Conservation (phyloP, 2,797 vertebrate genomes). For the Sternotherus odoratus region DNA sequence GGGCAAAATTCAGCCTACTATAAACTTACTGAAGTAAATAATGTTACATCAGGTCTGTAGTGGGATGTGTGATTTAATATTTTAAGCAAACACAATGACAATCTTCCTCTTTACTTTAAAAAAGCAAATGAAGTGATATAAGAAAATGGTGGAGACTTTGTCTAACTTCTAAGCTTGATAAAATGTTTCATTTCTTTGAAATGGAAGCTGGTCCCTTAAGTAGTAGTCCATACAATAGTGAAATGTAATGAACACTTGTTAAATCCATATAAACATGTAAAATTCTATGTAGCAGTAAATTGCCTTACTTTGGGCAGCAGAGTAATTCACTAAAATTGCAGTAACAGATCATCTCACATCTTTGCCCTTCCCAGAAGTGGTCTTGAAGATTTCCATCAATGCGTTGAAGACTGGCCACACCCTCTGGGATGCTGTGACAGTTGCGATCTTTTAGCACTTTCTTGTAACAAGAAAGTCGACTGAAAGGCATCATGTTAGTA, state of each 20-base stretch:
- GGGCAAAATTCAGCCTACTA: neutral
- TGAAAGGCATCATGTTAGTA: slow-evolving; percentile 54
- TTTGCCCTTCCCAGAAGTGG: slow-evolving; percentile 84
- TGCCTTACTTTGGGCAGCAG: slow-evolving; percentile 87
- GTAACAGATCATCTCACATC: slow-evolving; percentile 85
- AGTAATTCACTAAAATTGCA: slow-evolving; percentile 84
- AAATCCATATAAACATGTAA: neutral
- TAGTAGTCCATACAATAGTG: neutral
- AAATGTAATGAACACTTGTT: neutral
- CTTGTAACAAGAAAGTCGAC: slow-evolving; percentile 80
- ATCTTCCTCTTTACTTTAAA: neutral
- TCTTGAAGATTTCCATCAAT: slow-evolving; percentile 66
- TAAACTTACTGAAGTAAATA: neutral
- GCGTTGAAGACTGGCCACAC: slow-evolving; percentile 66
- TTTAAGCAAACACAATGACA: neutral
- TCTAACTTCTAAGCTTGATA: neutral
- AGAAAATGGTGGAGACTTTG: neutral
- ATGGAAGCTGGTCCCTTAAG: rapidly evolving
- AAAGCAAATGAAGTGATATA: neutral
- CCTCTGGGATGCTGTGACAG: slow-evolving; percentile 78
- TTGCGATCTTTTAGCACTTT: slow-evolving; percentile 75
- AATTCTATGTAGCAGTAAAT: rapidly evolving
- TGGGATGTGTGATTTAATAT: neutral
- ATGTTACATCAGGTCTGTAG: neutral
- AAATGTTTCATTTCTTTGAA: neutral